Conservation (phyloP, 2,797 vertebrate genomes). For the Poecilia gillii region DNA sequence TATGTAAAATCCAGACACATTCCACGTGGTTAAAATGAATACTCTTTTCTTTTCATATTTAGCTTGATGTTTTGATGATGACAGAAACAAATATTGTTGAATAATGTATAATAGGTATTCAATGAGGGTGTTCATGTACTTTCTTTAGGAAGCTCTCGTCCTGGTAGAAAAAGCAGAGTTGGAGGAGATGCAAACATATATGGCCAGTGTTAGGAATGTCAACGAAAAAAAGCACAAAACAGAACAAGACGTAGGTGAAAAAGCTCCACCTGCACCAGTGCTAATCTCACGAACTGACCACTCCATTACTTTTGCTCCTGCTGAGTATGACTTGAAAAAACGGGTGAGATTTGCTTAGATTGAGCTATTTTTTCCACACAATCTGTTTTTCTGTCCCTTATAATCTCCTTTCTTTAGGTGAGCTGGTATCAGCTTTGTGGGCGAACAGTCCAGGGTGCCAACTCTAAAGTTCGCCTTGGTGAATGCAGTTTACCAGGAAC, state of each 20-base stretch:
- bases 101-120: background rate
- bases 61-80: background rate
- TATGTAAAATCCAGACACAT: background rate
- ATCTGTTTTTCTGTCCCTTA: background rate
- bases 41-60: background rate
- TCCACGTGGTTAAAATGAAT: background rate
- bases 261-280: slow-evolving; percentile 86
- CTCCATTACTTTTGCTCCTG: slow-evolving; percentile 88
- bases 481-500: slow-evolving; percentile 86
- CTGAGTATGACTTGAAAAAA: slow-evolving; percentile 80
- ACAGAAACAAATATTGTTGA: slow-evolving; percentile 5
- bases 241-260: slow-evolving; percentile 63
- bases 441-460: slow-evolving; percentile 79
- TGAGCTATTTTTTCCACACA: background rate
- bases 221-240: slow-evolving; percentile 52
- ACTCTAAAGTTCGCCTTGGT: slow-evolving; percentile 88
- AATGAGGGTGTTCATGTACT: slow-evolving; percentile 2
- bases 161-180: slow-evolving; percentile 87
- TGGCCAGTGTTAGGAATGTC: slow-evolving; percentile 32
- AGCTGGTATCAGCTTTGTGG: slow-evolving; percentile 92
- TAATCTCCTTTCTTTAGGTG: slow-evolving; percentile 77
- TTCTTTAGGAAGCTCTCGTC: slow-evolving; percentile 82
- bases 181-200: slow-evolving; percentile 84
- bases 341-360: slow-evolving; percentile 77
- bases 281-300: slow-evolving; percentile 83